These are phyloP conservation scores for Brienomyrus longianalis DNA, from an alignment of 2,113 vertebrate genomes.

Conservation along the genomic window DNA sequence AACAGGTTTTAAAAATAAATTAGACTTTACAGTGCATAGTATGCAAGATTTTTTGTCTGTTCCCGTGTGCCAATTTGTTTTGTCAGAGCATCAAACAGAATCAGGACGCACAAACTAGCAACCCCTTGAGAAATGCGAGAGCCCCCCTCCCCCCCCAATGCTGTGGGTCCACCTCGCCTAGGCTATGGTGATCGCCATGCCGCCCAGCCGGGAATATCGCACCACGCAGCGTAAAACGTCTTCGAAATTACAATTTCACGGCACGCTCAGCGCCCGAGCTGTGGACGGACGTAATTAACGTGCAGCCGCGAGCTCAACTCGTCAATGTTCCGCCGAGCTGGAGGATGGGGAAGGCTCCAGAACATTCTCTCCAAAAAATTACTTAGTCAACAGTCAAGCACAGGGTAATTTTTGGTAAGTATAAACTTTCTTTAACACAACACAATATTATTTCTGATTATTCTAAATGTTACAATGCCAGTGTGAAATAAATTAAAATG, in stretches of 20 bases:
- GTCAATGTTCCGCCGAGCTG: slow-evolving; percentile 31
- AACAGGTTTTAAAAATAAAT: slow-evolving; percentile 77
- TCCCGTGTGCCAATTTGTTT: slow-evolving; percentile 87
- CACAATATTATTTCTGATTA: background rate
- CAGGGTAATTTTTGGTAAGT: background rate
- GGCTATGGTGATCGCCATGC: slow-evolving; percentile 73
- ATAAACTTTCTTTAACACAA: background rate
- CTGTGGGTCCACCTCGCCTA: slow-evolving; percentile 82
- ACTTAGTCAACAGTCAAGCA: background rate
- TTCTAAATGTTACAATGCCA: background rate
- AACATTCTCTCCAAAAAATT: slow-evolving; percentile 11
- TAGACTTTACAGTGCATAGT: slow-evolving; percentile 73
- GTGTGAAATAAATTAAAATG: background rate
- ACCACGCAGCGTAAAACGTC: slow-evolving; percentile 67
- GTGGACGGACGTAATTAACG: slow-evolving; percentile 50
- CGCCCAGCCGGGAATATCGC: slow-evolving; percentile 56
- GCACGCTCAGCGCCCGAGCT: slow-evolving; percentile 40
- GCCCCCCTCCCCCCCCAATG: slow-evolving; percentile 57
- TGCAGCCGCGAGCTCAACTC: slow-evolving; percentile 32
- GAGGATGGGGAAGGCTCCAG: background rate
- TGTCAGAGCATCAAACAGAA: slow-evolving; percentile 96
- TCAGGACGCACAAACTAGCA: slow-evolving; percentile 84
- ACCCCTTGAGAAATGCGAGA: slow-evolving; percentile 83
- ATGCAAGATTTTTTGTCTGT: slow-evolving; percentile 45
- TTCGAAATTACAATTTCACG: slow-evolving; percentile 48